Evolutionary conservation across 1,140 invertebrate species (phyloP), one percentile per base, ranked within the genome.

Genomic region (Neuroterus valhalla): DNA sequence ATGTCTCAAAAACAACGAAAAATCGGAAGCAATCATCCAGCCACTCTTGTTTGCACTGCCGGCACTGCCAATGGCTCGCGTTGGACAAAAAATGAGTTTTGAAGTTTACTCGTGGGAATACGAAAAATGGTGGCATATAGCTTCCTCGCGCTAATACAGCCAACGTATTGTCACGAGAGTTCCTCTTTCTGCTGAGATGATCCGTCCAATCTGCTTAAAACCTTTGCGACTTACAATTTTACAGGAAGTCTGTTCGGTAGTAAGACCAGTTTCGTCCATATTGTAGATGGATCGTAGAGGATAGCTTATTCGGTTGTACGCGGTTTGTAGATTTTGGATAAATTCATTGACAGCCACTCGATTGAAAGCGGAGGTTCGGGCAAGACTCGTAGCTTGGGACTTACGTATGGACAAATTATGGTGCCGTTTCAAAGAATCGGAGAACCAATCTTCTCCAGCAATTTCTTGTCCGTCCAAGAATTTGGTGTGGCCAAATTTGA

Each of bases 241-340:
- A 21, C 77, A 67, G 68, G 82, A 78, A 72, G 84, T 81, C 74
- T 85, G 83, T 12, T 86, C 86, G 14, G 84, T 75, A 15, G 81
- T 75, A 0, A 88, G 31, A 62, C 86, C 86, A 4, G 81, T 83
- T 77, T 88, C 85, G 66, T 88, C 84, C 6, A 88, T 84, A 78
- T 88, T 89, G 71, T 82, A 89, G 45, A 89, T 82, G 66, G 82
- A 70, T 23, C 81, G 70, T 75, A 82, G 55, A 69, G 79, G 66
- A 81, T 72, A 86, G 17, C 81, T 81, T 50, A 75, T 66, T 81
- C 84, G 83, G n/a, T 74, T 48, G 43, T 80, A 84, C 55, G 78
- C 74, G 6, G 71, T 66, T 78, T 85, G 82, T 10, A 84, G 71
- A 26, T 86, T 76, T 26, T 85, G 55, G 78, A 85, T 88, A 81